Evolutionary conservation across 2,797 vertebrate genomes (phyloP).

Genomic region (Vireo griseus): DNA sequence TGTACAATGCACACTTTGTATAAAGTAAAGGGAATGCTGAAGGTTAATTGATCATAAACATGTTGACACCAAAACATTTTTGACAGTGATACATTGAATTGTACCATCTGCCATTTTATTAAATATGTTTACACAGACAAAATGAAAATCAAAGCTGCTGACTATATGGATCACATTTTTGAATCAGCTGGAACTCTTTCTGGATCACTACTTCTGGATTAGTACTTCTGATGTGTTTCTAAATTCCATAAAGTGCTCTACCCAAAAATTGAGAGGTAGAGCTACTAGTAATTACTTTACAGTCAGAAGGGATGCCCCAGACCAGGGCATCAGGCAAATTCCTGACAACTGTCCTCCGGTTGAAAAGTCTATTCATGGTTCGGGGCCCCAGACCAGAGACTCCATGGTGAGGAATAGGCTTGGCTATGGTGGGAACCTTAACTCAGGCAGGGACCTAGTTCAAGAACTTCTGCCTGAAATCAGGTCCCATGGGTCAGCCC

Average conservation of each 20-base stretch:
- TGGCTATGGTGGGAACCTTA: not conserved
- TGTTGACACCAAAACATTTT: not conserved
- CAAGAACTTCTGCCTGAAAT: not conserved
- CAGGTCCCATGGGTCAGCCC: not conserved
- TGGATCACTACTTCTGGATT: not conserved
- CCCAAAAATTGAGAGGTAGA: not conserved
- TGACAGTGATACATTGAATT: not conserved
- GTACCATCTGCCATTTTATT: not conserved
- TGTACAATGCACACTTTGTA: not conserved
- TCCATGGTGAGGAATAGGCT: not conserved
- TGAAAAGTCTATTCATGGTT: not conserved
- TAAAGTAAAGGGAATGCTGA: not conserved
- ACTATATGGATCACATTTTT: not conserved
- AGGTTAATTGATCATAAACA: not conserved
- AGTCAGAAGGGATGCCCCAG: not conserved
- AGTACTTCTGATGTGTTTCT: not conserved
- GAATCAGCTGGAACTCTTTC: not conserved
- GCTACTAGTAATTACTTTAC: not conserved
- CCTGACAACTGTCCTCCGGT: not conserved
- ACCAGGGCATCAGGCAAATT: not conserved
- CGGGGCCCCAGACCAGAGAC: not conserved
- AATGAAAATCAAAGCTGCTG: not conserved
- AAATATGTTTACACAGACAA: not conserved
- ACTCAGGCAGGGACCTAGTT: not conserved
- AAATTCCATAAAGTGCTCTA: not conserved